Base-by-base conservation (phyloP, 2,888 invertebrate species). In the Tenthredo amoena region DNA sequence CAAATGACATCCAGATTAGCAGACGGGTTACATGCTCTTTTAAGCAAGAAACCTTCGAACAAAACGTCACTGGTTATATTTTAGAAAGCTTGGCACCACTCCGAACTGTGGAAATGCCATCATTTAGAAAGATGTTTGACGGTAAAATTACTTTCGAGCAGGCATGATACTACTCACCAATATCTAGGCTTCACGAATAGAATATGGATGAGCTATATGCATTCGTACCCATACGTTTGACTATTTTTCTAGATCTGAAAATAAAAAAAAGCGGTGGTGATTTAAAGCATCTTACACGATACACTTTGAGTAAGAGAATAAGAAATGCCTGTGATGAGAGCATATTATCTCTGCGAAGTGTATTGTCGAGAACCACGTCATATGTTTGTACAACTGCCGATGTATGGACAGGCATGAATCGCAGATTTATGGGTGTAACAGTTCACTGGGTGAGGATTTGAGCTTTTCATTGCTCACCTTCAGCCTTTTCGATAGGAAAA, bases 371-470 rank as follows among this genome's bases (percentile, higher is more conserved):
- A 26, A 72, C 10, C 34, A 37, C 71, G 9, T 10, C 71, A 12
- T 6, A 37, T 18, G 71, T 72, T n/a, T 72, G 71, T 26, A 72
- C 71, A 18, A 72, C 71, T 72, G 71, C 71, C 2, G 71, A 72
- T 9, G n/a, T 40, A 1, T 72, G 72, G 72, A 72, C 37, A 12
- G n/a, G n/a, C 7, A 72, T n/a, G 34, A 37, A n/a, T 72, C 72
- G 72, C 18, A n/a, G 72, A 40, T 72, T 72, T 9, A 72, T 72
- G 72, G 72, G 72, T 37, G 72, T 72, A 3, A 72, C 72, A 7
- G 72, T 72, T 4, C 72, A 72, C n/a, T 72, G 72, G 72, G 65
- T 65, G 65, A 31, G 72, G 15, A 72, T 18, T 7, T 37, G 40
- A 37, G n/a, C 34, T 72, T 10, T 1, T 34, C 12, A 31, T 72